These are phyloP conservation scores for Megaceryle maxima DNA, from an alignment of 2,113 vertebrate genomes.

Conservation along the genomic window DNA sequence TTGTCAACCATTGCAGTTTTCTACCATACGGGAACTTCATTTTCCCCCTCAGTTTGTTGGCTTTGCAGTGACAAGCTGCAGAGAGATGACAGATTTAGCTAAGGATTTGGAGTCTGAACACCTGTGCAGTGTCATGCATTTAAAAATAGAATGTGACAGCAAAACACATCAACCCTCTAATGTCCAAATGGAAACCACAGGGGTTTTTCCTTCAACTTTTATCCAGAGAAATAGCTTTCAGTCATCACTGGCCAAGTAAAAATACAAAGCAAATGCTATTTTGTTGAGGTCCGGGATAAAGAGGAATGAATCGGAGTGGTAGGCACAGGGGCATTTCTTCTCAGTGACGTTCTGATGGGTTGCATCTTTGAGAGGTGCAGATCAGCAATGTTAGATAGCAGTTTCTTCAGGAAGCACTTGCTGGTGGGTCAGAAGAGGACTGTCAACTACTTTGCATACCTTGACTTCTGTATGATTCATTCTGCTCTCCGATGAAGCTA, in stretches of 20 bases:
- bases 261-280: neutral
- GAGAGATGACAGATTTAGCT: conserved; percentile 43
- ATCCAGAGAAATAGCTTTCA: conserved; percentile 8
- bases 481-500: neutral
- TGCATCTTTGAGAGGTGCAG: neutral
- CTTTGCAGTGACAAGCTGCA: conserved; percentile 31
- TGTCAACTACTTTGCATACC: neutral
- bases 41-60: neutral
- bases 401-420: neutral
- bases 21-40: neutral
- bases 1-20: neutral
- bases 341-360: neutral
- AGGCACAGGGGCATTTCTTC: neutral
- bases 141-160: conserved; percentile 51
- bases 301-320: neutral
- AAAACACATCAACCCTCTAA: conserved; percentile 45
- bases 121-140: conserved; percentile 65
- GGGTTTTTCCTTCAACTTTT: conserved; percentile 35
- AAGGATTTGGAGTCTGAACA: conserved; percentile 56
- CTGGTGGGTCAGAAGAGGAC: neutral
- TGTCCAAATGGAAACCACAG: conserved; percentile 53
- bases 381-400: neutral
- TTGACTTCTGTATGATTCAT: neutral
- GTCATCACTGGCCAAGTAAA: neutral
- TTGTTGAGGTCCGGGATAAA: neutral